Evolutionary conservation across 2,888 invertebrate species (phyloP).

Genomic region (Tipula unca): DNA sequence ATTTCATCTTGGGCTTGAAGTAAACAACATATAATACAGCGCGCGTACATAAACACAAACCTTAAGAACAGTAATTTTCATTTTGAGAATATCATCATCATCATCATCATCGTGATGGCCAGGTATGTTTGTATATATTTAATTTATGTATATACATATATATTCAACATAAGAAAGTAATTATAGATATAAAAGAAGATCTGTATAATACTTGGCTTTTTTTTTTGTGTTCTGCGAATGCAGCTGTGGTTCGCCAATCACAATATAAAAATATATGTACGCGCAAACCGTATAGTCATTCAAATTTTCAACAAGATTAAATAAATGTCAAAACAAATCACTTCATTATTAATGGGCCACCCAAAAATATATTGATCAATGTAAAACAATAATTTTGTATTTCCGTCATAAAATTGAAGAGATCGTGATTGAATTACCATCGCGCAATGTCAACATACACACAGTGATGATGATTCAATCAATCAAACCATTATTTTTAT

Average conservation of each 20-base stretch:
- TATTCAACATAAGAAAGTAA: background rate
- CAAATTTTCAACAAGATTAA: no score
- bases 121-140: no score
- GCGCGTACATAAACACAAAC: no score
- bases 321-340: background rate
- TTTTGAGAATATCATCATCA: no score
- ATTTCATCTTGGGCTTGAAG: background rate
- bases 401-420: background rate
- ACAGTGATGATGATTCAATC: slow-evolving; percentile 2
- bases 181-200: background rate
- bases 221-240: no score
- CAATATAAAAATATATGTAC: background rate
- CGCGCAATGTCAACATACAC: background rate
- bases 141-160: no score
- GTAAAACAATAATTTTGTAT: background rate
- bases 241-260: background rate
- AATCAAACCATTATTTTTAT: background rate
- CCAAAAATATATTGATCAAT: background rate
- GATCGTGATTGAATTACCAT: background rate
- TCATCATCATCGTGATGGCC: no score
- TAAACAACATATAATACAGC: no score
- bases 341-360: background rate
- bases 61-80: background rate
- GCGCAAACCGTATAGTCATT: background rate
- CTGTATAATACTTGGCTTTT: no score